These are phyloP conservation scores for Xerus inauris DNA, from an alignment of 2,113 vertebrate genomes.

Conservation along the genomic window DNA sequence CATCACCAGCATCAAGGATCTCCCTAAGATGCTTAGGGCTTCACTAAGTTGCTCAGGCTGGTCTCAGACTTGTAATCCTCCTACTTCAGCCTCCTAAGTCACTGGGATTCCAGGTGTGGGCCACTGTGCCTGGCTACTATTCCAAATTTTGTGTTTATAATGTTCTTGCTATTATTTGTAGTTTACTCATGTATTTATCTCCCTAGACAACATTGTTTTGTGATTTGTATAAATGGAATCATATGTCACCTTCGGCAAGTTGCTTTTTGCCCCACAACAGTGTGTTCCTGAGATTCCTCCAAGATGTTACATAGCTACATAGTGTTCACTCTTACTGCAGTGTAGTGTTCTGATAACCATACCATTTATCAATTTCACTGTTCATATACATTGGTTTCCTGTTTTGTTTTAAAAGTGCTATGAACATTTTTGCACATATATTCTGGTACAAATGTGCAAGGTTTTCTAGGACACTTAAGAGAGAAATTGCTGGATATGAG, in stretches of 20 bases:
- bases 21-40: too few relatives aligned
- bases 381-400: not conserved
- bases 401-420: constrained; percentile 3
- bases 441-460: not conserved
- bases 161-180: not conserved
- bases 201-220: not conserved
- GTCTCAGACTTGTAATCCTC: too few relatives aligned
- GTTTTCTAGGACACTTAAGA: not conserved
- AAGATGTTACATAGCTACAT: not conserved
- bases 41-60: too few relatives aligned
- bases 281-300: not conserved
- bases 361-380: not conserved
- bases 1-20: too few relatives aligned
- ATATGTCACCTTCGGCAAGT: not conserved
- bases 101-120: too few relatives aligned
- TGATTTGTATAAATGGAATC: not conserved
- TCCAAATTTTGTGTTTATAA: constrained; percentile 12
- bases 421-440: not conserved
- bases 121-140: not conserved
- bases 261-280: not conserved
- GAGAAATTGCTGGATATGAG: not conserved
- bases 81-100: too few relatives aligned
- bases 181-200: not conserved
- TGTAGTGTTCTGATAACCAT: not conserved
- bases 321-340: not conserved